Evolutionary conservation across 2,113 vertebrate genomes (phyloP).

Genomic region (Spilogale gracilis): DNA sequence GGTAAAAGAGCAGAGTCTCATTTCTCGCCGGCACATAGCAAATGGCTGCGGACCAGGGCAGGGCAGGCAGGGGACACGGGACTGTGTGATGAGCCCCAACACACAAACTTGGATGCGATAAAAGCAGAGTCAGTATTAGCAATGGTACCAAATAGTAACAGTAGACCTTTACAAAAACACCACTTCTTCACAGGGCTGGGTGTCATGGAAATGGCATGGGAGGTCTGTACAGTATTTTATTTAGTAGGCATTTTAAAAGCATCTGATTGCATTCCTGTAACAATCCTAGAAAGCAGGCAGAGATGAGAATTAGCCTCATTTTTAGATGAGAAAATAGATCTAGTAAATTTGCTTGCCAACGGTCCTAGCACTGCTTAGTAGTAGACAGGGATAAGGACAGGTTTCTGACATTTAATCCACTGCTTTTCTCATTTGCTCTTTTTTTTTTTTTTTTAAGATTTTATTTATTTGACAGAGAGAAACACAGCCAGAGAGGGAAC

Average conservation of each 20-base stretch:
- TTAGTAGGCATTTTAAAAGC: neutral
- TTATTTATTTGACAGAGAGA: too few relatives aligned
- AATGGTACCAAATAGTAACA: too few relatives aligned
- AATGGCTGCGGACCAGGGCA: neutral
- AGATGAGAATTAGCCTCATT: neutral
- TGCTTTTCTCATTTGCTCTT: neutral
- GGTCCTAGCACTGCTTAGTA: neutral
- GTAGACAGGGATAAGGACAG: neutral
- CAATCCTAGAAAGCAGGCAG: neutral
- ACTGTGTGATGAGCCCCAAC: neutral
- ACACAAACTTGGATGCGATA: neutral
- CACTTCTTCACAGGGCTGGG: neutral
- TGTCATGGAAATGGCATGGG: fast-evolving
- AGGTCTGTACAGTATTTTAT: neutral
- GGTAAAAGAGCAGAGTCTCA: conserved; percentile 55
- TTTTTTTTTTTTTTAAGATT: too few relatives aligned
- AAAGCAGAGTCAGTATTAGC: neutral
- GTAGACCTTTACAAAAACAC: neutral
- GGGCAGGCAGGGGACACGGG: neutral
- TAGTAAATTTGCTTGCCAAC: neutral
- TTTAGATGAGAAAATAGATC: neutral
- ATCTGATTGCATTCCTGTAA: neutral
- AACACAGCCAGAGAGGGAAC: too few relatives aligned
- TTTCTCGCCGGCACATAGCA: conserved; percentile 69
- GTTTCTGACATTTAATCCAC: neutral